Percentiles rank a stretch among this genome's conserved stretches.
Conservation (phyloP, 2,888 invertebrate species). For the Tipula vernalis region DNA sequence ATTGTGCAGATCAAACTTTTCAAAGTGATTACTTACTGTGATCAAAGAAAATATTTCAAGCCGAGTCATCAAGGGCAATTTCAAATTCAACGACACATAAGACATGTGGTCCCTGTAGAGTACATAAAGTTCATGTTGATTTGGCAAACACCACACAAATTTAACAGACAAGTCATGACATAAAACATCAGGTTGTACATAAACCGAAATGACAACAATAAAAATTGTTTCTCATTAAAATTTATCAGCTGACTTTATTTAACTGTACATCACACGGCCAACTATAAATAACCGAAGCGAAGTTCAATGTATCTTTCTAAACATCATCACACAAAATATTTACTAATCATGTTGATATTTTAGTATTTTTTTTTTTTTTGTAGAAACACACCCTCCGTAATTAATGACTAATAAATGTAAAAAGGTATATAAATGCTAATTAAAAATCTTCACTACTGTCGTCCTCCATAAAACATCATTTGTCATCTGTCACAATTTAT, state of each 20-base stretch:
- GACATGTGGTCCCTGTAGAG: not conserved
- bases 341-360: not conserved
- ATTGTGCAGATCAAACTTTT: too few relatives aligned
- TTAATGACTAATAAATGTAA: not conserved
- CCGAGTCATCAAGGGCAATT: too few relatives aligned
- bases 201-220: not conserved
- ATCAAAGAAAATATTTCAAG: too few relatives aligned
- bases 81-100: not conserved
- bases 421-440: not conserved
- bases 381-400: not conserved
- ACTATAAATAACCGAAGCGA: not conserved
- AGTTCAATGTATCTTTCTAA: not conserved
- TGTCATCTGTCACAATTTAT: not conserved
- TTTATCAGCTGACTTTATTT: not conserved
- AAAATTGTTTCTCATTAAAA: not conserved
- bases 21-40: too few relatives aligned
- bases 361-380: not conserved
- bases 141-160: not conserved
- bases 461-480: not conserved
- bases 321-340: not conserved
- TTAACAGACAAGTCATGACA: not conserved
- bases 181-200: not conserved
- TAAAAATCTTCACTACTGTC: not conserved
- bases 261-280: not conserved
- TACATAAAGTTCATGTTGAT: not conserved